Evolutionary conservation across 2,113 vertebrate genomes (phyloP).

Genomic region (Tupaia chinensis): DNA sequence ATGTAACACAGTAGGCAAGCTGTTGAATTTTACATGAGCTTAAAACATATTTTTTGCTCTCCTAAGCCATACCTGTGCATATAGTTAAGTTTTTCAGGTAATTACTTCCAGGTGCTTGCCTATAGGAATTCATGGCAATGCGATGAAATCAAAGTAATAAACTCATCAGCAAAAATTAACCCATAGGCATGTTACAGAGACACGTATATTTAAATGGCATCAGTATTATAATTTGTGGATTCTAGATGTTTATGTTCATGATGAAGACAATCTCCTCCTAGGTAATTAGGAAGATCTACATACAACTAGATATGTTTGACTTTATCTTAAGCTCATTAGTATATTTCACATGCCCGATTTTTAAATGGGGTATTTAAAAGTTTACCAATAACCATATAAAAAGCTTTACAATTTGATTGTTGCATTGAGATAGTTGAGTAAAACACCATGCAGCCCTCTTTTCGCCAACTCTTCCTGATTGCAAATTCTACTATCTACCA

Average conservation of each 20-base stretch:
- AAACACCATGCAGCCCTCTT: not conserved
- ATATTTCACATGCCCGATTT: conserved; percentile 11
- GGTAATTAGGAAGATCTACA: conserved; percentile 77
- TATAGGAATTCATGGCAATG: conserved; percentile 78
- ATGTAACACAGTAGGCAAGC: conserved; percentile 50
- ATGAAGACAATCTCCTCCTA: conserved; percentile 82
- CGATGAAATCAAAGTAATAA: conserved; percentile 80
- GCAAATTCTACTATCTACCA: not conserved
- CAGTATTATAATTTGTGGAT: conserved; percentile 81
- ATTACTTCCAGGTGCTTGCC: conserved; percentile 83
- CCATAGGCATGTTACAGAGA: conserved; percentile 71
- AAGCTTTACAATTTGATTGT: not conserved
- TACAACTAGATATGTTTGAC: conserved; percentile 62
- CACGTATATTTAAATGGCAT: conserved; percentile 73
- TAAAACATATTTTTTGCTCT: conserved; percentile 71
- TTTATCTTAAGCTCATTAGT: conserved; percentile 28
- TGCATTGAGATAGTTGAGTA: not conserved
- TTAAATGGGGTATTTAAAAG: not conserved
- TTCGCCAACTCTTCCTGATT: not conserved
- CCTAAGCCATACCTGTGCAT: conserved; percentile 74
- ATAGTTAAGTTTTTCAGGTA: conserved; percentile 75
- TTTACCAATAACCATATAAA: not conserved
- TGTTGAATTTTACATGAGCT: conserved; percentile 77
- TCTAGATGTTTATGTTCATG: conserved; percentile 81
- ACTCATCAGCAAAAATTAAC: conserved; percentile 83